A percentile compares a stretch with the other conserved stretches of the same genome.
Conservation (phyloP, 2,888 invertebrate species). For the Epinotia demarniana region DNA sequence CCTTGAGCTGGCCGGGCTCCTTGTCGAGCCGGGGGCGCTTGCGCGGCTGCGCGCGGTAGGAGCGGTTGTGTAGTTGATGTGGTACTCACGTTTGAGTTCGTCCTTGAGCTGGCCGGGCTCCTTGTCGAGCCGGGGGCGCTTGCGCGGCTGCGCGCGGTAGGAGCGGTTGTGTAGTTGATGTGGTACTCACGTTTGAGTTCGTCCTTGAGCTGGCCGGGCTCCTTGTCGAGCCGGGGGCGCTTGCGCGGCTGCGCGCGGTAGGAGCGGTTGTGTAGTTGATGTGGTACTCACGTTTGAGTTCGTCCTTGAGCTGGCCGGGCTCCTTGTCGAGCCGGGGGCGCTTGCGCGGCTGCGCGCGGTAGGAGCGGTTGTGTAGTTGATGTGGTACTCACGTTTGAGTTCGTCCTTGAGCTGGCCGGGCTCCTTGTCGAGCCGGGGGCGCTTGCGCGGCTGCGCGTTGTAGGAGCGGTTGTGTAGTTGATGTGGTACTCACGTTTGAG, state of each 20-base stretch:
- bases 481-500: conserved; percentile 81
- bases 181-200: conserved; percentile 85
- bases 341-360: conserved; percentile 86
- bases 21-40: conserved; percentile 91
- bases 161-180: conserved; percentile 78
- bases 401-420: conserved; percentile 86
- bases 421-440: conserved; percentile 90
- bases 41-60: conserved; percentile 85
- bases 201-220: conserved; percentile 84
- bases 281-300: conserved; percentile 83
- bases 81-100: conserved; percentile 85
- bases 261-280: conserved; percentile 85
- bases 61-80: conserved; percentile 83
- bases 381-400: conserved; percentile 81
- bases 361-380: conserved; percentile 81
- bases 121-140: conserved; percentile 90
- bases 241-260: conserved; percentile 86
- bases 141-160: conserved; percentile 85
- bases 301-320: conserved; percentile 84
- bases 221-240: conserved; percentile 90
- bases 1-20: conserved; percentile 83
- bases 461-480: conserved; percentile 87
- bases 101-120: conserved; percentile 85
- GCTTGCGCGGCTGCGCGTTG: conserved; percentile 86
- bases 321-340: conserved; percentile 90